Percentiles rank a stretch among this genome's conserved stretches.
phyloP scores from a whole-genome alignment of 2,888 invertebrate species.

The Chrysolina americana region DNA sequence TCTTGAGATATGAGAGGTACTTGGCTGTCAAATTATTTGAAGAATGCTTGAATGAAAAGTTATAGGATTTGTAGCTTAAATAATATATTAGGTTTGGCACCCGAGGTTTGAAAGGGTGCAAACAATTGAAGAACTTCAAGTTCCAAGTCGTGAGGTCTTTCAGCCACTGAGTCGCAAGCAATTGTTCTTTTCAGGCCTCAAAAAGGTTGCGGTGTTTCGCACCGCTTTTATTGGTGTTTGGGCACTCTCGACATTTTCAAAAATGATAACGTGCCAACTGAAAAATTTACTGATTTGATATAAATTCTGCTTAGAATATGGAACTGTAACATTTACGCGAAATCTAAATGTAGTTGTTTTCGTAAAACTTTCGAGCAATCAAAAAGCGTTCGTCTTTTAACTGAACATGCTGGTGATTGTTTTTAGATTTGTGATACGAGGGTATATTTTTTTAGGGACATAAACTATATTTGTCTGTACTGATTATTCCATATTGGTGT shows the following conservation, averaged over 20 bases:
- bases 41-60: neutral
- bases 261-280: neutral
- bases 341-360: neutral
- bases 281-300: slow-evolving; percentile 4
- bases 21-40: neutral
- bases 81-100: neutral
- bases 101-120: neutral
- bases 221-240: neutral
- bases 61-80: neutral
- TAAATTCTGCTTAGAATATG: slow-evolving; percentile 1
- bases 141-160: too few relatives aligned
- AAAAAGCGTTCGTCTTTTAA: neutral
- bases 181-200: too few relatives aligned
- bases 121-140: neutral
- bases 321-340: neutral
- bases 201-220: too few relatives aligned
- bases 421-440: slow-evolving; percentile 9
- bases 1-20: too few relatives aligned
- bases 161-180: too few relatives aligned
- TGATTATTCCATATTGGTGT: neutral
- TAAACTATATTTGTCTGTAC: neutral
- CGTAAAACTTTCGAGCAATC: neutral
- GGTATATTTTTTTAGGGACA: slow-evolving; percentile 11
- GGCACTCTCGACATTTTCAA: slow-evolving; percentile 5
- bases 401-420: neutral